Conservation (phyloP, 30 jellyfish, hydroid and myxozoan genomes). For the Turritopsis rubra region DNA sequence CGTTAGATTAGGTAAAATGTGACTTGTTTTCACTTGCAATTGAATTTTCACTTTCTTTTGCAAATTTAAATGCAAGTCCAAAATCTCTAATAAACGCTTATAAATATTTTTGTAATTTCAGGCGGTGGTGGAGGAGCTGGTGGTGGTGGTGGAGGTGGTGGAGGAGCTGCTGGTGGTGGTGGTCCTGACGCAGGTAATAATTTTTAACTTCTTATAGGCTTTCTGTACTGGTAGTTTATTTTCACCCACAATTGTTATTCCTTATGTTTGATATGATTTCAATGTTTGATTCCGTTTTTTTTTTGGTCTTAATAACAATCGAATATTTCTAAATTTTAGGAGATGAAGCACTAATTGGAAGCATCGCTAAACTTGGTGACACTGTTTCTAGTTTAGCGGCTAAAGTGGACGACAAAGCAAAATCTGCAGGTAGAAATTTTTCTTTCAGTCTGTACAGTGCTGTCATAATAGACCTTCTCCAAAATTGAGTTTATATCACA, state of each 20-base stretch:
- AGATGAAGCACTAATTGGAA: constrained; percentile 44
- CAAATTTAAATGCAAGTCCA: too few relatives aligned
- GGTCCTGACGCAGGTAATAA: constrained; percentile 31
- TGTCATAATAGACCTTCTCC: too few relatives aligned
- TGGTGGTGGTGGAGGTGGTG: constrained; percentile 47
- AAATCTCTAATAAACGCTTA: too few relatives aligned
- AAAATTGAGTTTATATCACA: too few relatives aligned
- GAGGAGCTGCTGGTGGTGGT: constrained; percentile 51
- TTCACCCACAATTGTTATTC: too few relatives aligned
- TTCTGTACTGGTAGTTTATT: too few relatives aligned
- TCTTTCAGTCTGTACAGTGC: background rate
- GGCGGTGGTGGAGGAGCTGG: constrained; percentile 60
- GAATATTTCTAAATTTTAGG: constrained; percentile 27
- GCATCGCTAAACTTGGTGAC: constrained; percentile 74
- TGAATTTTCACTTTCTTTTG: too few relatives aligned
- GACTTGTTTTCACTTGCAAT: background rate
- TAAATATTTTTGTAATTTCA: constrained; percentile 32
- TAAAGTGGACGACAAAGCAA: constrained; percentile 70
- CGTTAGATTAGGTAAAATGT: constrained; percentile 17
- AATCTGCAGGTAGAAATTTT: constrained; percentile 28
- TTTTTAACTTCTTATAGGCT: background rate
- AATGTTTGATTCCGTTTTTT: background rate
- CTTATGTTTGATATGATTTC: too few relatives aligned
- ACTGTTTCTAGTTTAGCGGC: constrained; percentile 68
- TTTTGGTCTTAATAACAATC: too few relatives aligned